Evolutionary conservation across 2,113 vertebrate genomes (phyloP).

Genomic region (Mus spicilegus): DNA sequence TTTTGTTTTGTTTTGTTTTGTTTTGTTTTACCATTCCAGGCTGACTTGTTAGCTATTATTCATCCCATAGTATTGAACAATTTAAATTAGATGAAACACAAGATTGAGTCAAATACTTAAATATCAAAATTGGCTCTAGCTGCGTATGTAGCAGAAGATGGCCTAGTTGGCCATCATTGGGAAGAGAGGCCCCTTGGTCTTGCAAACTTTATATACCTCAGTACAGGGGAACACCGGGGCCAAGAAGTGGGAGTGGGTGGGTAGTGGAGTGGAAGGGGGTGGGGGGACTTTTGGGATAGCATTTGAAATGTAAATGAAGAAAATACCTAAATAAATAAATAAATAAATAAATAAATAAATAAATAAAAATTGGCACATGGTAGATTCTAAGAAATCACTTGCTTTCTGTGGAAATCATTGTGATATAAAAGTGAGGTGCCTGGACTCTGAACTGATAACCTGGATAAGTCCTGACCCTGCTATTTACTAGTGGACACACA

Average conservation of each 20-base stretch:
- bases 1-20: no score
- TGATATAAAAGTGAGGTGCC: background rate
- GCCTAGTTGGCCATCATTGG: no score
- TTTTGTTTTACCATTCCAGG: background rate
- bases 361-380: background rate
- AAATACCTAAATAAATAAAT: no score
- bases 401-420: background rate
- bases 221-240: no score
- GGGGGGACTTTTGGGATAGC: no score
- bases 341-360: no score
- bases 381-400: background rate
- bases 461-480: background rate
- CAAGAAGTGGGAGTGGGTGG: no score
- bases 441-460: background rate
- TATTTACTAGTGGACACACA: background rate
- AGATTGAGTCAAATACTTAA: constrained; percentile 12
- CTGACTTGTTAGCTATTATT: background rate
- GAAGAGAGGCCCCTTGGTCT: no score
- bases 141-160: no score
- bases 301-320: no score
- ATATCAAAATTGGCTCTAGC: background rate
- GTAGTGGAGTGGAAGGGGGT: no score
- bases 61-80: background rate
- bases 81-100: constrained; percentile 21
- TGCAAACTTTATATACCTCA: no score